These are phyloP conservation scores for Epirrhoe tristata DNA, from an alignment of 2,888 invertebrate genomes.

Conservation along the genomic window DNA sequence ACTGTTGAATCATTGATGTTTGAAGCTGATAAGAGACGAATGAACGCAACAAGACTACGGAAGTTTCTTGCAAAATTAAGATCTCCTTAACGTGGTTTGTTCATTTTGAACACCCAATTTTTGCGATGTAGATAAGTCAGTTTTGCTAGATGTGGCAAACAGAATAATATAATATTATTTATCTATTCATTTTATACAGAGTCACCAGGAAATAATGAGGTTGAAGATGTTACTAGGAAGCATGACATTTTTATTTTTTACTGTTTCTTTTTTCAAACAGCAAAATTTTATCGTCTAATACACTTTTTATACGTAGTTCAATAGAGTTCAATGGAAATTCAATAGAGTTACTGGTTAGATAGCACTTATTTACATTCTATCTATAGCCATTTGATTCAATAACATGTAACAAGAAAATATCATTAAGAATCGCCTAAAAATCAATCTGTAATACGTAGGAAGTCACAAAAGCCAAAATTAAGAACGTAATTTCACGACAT, in stretches of 20 bases:
- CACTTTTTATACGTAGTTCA: no score
- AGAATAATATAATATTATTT: no score
- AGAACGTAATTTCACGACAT: conserved; percentile 36
- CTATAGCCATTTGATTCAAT: neutral
- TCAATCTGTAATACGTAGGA: conserved; percentile 14
- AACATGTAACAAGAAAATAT: neutral
- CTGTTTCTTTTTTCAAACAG: no score
- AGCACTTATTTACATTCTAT: no score
- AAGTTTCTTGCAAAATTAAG: neutral
- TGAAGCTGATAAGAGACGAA: conserved; percentile 7
- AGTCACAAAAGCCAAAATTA: conserved; percentile 28
- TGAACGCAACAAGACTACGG: conserved; percentile 2
- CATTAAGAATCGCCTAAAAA: neutral
- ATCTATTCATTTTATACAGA: no score
- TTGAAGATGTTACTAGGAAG: no score
- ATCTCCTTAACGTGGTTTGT: neutral
- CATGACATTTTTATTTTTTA: no score
- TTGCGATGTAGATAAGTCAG: neutral
- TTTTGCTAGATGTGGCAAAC: no score
- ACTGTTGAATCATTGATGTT: conserved; percentile 18
- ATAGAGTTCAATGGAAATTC: no score
- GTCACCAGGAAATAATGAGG: no score
- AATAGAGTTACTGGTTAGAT: no score
- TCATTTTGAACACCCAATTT: neutral
- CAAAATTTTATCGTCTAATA: no score